Evolutionary conservation across 2,888 invertebrate genomes (phyloP), one percentile per base, ranked within the genome.

Genomic region (Cylloceria caligata): DNA sequence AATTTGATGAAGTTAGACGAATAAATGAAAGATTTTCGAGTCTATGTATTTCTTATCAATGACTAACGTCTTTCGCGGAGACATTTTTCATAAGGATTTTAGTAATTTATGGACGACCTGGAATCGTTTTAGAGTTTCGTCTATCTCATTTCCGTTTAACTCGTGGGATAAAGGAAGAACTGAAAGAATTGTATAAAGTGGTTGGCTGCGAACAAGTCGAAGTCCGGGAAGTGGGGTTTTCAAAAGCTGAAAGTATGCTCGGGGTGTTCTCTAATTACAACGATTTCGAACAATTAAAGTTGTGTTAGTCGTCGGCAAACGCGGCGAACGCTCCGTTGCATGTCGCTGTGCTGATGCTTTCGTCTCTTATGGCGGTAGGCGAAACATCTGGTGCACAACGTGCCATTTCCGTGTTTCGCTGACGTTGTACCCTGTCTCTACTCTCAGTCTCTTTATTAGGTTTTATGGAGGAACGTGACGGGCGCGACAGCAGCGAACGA

Each of bases 241-340:
- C 27, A 52, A 42, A 62, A 62, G 52, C 30, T 30, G 60, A 45
- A 71, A 45, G 30, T 60, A 45, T 45, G 60, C 68, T 39, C 65
- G 30, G 30, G 24, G 42, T 52, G 69, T 65, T 83, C 81, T 85
- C 86, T 88, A 87, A 87, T 89, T 87, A 86, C 87, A 79, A 84
- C 85, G 87, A 89, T 88, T 85, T 72, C 80, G 62, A 83, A 86
- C 88, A 88, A 89, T 89, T 88, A 89, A 89, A 89, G 87, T 84
- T 81, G 84, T 85, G 86, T 88, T 88, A 88, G 85, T 78, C 71
- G 79, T 80, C 72, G 62, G 68, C 80, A 83, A 76, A 86, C 84
- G 87, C 84, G n/a, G n/a, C 84, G 77, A 74, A 36, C 16, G 60
- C 42, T 69, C 64, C 83, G 84, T 67, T 34, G 27, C 27, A n/a